phyloP scores from a whole-genome alignment of 2,888 invertebrate genomes.

The Therioaphis trifolii region DNA sequence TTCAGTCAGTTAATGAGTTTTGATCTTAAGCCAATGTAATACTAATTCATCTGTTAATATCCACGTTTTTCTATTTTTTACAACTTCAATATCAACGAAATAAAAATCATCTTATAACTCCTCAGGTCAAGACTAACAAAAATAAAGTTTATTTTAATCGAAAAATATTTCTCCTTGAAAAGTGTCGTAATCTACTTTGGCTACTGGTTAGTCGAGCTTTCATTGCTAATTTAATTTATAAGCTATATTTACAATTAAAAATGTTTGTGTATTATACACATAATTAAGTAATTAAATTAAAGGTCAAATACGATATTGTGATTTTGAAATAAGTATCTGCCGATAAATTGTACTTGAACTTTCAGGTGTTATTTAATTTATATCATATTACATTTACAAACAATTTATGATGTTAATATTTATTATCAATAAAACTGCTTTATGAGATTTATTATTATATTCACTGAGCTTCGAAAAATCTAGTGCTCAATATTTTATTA shows the following conservation, averaged over 20 bases:
- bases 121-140: slow-evolving; percentile 12
- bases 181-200: background rate
- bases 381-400: no score
- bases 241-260: background rate
- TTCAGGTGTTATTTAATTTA: no score
- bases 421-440: no score
- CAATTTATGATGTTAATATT: no score
- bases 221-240: background rate
- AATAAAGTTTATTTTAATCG: background rate
- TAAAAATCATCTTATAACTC: background rate
- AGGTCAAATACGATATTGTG: background rate
- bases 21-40: slow-evolving; percentile 30
- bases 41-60: background rate
- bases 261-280: background rate
- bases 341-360: no score
- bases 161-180: background rate
- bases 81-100: background rate
- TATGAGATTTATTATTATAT: no score
- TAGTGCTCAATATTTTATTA: no score
- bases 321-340: no score
- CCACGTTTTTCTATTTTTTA: slow-evolving; percentile 8
- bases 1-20: slow-evolving; percentile 12
- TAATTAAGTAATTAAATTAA: slow-evolving; percentile 9
- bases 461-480: no score
- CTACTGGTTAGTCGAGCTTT: background rate